phyloP scores from a whole-genome alignment of 1,140 invertebrate species.

The Cyrtorhinus lividipennis region DNA sequence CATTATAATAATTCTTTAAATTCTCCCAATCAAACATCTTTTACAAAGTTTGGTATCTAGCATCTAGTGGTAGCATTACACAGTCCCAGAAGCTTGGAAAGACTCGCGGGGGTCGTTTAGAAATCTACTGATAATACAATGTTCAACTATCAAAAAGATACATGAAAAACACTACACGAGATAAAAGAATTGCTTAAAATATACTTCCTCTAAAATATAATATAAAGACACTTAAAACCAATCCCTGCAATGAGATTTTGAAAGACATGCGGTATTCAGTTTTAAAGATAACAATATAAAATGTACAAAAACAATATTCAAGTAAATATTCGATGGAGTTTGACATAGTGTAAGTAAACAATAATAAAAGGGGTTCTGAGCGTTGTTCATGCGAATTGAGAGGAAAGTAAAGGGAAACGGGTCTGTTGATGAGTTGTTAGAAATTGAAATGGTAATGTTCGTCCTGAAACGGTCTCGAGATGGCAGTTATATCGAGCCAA shows the following conservation, averaged over 20 bases:
- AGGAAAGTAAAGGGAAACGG: background rate
- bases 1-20: background rate
- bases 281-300: background rate
- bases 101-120: background rate
- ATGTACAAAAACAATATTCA: background rate
- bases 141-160: background rate
- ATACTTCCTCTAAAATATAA: background rate
- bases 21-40: too few relatives aligned
- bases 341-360: too few relatives aligned
- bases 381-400: background rate
- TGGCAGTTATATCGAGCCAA: too few relatives aligned
- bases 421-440: too few relatives aligned
- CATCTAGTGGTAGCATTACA: background rate
- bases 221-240: background rate
- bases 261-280: background rate
- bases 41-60: background rate
- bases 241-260: background rate
- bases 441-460: too few relatives aligned
- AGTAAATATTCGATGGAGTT: too few relatives aligned
- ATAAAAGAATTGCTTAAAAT: background rate
- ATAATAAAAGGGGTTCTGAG: background rate
- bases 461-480: too few relatives aligned
- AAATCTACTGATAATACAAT: background rate
- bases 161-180: background rate
- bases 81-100: background rate